Evolutionary conservation across 2,888 invertebrate genomes (phyloP), one percentile per base, ranked within the genome.

Genomic region (Ophion ellenae): DNA sequence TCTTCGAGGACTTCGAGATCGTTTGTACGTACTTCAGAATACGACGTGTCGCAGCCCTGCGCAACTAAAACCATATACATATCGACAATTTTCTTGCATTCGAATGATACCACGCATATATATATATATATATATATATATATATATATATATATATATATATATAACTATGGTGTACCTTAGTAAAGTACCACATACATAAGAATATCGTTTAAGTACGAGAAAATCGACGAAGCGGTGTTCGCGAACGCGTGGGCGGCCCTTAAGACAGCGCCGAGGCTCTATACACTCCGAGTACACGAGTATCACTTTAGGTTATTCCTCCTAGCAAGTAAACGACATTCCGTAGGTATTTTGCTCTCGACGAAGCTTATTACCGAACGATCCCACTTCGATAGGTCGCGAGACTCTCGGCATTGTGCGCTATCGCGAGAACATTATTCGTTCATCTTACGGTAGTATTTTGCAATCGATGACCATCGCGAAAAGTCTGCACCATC

Each of bases 211-310:
- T 66, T 59, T 71, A 20, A 73, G 17, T 57, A 32, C 40, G 67
- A 28, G 45, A 81, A 81, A 78, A 81, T 81, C 67, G 76, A 57
- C 63, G 28, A 45, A 74, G 74, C 63, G 47, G 69, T 47, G 61
- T 85, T 74, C 45, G 17, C 20, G 47, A 24, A 40, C 20, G 84
- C 63, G 83, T 85, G 81, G 85, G 85, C 84, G 66, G 64, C 80
- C 64, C 71, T 84, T 36, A 67, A 36, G 70, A 70, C 28, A 74
- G 32, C 45, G 32, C 32, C 45, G 1, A 36, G 14, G 59, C 36
- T 47, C 20, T 36, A 14, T 80, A 66, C 47, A 64, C 63, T 45
- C 45, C 63, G 36, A 61, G 61, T 74, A 63, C 45, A 59, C 67
- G 73, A 64, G 63, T 24, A 53, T 66, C 74, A 40, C 32, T 59